phyloP scores from a whole-genome alignment of 30 jellyfish, hydroid and myxozoan genomes.

The Aurelia aurita region DNA sequence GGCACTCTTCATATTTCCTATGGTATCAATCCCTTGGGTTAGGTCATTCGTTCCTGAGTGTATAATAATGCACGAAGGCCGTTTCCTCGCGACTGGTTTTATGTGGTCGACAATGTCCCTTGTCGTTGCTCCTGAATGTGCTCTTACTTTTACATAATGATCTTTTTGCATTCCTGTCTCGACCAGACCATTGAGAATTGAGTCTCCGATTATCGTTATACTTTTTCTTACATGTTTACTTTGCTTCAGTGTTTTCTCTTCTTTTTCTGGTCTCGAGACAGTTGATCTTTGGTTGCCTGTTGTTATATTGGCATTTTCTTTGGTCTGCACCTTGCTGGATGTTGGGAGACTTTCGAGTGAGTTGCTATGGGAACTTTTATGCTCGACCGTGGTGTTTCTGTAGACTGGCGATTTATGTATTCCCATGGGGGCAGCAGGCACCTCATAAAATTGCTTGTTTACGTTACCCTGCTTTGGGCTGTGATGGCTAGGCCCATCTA shows the following conservation, averaged over 20 bases:
- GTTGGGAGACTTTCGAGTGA: too few species aligned
- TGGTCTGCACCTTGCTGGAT: too few species aligned
- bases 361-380: too few species aligned
- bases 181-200: conserved; percentile 8
- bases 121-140: too few species aligned
- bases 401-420: too few species aligned
- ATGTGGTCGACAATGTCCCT: conserved; percentile 24
- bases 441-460: background rate
- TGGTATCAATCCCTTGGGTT: conserved; percentile 11
- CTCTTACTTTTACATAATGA: conserved; percentile 17
- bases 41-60: conserved; percentile 30
- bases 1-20: background rate
- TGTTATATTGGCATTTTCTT: too few species aligned
- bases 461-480: background rate
- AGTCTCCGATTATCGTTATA: conserved; percentile 9
- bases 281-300: too few species aligned
- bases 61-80: background rate
- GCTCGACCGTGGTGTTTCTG: too few species aligned
- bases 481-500: conserved; percentile 5
- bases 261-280: too few species aligned
- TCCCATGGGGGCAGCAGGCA: conserved; percentile 14
- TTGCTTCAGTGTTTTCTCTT: background rate
- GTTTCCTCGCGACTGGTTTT: conserved; percentile 28
- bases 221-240: background rate
- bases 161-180: background rate